Evolutionary conservation across 2,888 invertebrate genomes (phyloP).

Genomic region (Drosophila robusta): DNA sequence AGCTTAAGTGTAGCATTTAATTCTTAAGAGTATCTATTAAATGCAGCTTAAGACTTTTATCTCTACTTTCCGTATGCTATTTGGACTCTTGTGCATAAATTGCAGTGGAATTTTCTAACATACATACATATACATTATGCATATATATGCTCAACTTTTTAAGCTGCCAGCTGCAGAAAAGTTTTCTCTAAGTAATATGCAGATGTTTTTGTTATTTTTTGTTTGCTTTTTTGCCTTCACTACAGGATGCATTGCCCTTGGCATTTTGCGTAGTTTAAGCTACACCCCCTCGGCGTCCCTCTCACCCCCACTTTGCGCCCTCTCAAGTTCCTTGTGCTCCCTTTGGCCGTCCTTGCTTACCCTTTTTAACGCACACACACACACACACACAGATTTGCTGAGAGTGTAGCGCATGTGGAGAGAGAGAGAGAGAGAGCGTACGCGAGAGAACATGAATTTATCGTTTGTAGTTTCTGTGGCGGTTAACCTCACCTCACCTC

Average conservation of each 20-base stretch:
- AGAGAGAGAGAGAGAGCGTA: slow-evolving; percentile 18
- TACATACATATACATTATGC: background rate
- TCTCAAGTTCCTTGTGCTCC: slow-evolving; percentile 16
- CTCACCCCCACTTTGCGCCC: background rate
- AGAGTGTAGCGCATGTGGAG: slow-evolving; percentile 13
- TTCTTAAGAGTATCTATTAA: background rate
- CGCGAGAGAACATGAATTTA: slow-evolving; percentile 68
- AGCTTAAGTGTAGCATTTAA: too few relatives aligned
- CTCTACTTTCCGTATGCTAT: background rate
- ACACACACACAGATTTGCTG: slow-evolving; percentile 19
- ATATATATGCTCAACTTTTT: background rate
- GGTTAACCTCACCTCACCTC: slow-evolving; percentile 64
- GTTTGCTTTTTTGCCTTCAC: slow-evolving; percentile 14
- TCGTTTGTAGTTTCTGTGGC: slow-evolving; percentile 64
- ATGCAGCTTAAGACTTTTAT: background rate
- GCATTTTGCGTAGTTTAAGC: slow-evolving; percentile 47
- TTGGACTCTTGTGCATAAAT: background rate
- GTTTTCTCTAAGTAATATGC: slow-evolving; percentile 22
- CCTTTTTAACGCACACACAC: slow-evolving; percentile 36
- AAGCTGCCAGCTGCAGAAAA: slow-evolving; percentile 14
- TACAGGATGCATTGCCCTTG: slow-evolving; percentile 56
- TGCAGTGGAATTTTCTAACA: background rate
- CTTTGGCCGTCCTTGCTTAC: slow-evolving; percentile 53
- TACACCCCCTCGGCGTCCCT: background rate
- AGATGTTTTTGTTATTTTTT: slow-evolving; percentile 13